Evolutionary conservation across 2,888 invertebrate genomes (phyloP).

Genomic region (Tillus elongatus): DNA sequence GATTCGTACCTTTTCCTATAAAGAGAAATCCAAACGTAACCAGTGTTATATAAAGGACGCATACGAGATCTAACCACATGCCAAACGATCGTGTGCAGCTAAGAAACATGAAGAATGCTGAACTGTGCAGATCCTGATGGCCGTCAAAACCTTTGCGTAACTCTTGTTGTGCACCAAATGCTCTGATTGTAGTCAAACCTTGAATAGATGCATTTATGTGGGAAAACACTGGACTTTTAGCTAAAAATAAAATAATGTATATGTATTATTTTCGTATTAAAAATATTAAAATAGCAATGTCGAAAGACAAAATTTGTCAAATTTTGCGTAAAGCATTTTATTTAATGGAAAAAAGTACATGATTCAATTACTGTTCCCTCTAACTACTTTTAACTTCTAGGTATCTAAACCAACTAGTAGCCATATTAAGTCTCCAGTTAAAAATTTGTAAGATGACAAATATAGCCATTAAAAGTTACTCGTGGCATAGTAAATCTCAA

Average conservation of each 20-base stretch:
- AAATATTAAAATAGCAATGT: too few species aligned
- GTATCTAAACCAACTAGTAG: too few species aligned
- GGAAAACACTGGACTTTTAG: slow-evolving; percentile 68
- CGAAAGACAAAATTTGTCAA: too few species aligned
- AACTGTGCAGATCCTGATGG: slow-evolving; percentile 57
- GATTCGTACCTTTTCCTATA: slow-evolving; percentile 47
- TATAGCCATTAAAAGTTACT: too few species aligned
- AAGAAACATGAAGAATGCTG: slow-evolving; percentile 61
- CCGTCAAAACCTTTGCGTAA: slow-evolving; percentile 54
- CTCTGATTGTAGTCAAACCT: slow-evolving; percentile 67
- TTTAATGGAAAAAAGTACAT: too few species aligned
- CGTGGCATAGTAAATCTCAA: too few species aligned
- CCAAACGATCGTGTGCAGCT: slow-evolving; percentile 59
- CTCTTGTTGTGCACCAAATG: slow-evolving; percentile 54
- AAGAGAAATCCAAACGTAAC: slow-evolving; percentile 57
- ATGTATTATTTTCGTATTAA: too few species aligned
- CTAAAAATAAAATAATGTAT: slow-evolving; percentile 46
- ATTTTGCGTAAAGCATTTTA: too few species aligned
- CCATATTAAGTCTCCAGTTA: too few species aligned
- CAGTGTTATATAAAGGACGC: slow-evolving; percentile 53
- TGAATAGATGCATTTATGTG: slow-evolving; percentile 65
- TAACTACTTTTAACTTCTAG: too few species aligned
- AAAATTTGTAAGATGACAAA: too few species aligned
- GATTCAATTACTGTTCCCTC: too few species aligned
- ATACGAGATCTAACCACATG: slow-evolving; percentile 59